These are phyloP conservation scores for Meliscaeva auricollis DNA, from an alignment of 2,888 invertebrate genomes.

Conservation along the genomic window DNA sequence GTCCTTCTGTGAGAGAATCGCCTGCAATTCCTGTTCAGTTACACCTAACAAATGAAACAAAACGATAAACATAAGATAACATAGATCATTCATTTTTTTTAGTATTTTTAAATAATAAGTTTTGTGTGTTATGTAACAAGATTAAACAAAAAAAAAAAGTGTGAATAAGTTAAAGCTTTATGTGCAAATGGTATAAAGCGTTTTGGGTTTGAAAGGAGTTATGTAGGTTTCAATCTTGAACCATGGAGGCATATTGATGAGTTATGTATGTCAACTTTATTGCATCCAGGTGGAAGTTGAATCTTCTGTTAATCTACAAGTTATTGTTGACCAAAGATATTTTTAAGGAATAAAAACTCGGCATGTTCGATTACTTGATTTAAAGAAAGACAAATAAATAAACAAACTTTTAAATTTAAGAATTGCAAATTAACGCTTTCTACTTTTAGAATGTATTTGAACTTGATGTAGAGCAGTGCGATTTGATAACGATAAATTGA, in stretches of 20 bases:
- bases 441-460: too few relatives aligned
- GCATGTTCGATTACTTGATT: constrained; percentile 36
- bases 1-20: constrained; percentile 90
- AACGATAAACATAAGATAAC: constrained; percentile 58
- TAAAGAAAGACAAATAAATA: too few relatives aligned
- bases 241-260: constrained; percentile 33
- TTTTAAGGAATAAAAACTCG: neutral
- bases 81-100: constrained; percentile 41
- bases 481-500: too few relatives aligned
- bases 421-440: too few relatives aligned
- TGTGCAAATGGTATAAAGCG: constrained; percentile 29
- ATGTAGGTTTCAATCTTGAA: constrained; percentile 68
- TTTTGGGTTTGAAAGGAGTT: constrained; percentile 4
- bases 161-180: neutral
- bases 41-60: constrained; percentile 83
- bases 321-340: constrained; percentile 18
- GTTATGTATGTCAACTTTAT: neutral
- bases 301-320: constrained; percentile 60
- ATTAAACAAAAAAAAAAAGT: neutral
- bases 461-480: too few relatives aligned
- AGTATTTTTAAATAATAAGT: neutral
- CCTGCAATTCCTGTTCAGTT: constrained; percentile 90
- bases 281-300: constrained; percentile 53
- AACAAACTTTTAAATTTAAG: too few relatives aligned
- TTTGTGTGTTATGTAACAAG: neutral